A percentile compares a stretch with the other conserved stretches of the same genome.
Evolutionary conservation across 2,888 invertebrate genomes (phyloP).

Genomic region (Lycophotia porphyrea): DNA sequence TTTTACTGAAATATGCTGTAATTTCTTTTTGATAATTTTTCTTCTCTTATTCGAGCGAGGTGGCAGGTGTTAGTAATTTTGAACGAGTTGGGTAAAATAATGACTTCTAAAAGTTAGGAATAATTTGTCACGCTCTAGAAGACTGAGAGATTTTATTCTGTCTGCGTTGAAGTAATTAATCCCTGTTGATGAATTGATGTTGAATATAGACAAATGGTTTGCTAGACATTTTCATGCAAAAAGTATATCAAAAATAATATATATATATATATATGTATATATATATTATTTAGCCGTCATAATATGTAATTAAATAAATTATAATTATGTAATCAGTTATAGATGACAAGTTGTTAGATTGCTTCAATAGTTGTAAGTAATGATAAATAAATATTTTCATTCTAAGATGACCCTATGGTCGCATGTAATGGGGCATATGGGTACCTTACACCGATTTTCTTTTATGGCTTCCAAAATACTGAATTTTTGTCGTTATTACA

Average conservation of each 20-base stretch:
- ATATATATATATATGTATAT: no score
- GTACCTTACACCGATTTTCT: background rate
- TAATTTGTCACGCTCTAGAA: conserved; percentile 33
- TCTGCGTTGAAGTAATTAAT: conserved; percentile 14
- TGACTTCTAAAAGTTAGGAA: conserved; percentile 31
- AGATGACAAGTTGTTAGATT: no score
- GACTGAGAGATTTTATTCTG: conserved; percentile 7
- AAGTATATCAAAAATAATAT: background rate
- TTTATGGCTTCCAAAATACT: background rate
- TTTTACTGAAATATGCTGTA: conserved; percentile 37
- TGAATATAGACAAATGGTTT: background rate
- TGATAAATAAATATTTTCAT: no score
- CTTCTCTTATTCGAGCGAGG: conserved; percentile 17
- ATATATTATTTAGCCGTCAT: background rate
- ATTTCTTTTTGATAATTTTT: conserved; percentile 50
- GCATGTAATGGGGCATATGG: background rate
- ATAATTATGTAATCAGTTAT: no score
- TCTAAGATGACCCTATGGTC: no score
- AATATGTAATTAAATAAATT: no score
- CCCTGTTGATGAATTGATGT: conserved; percentile 4
- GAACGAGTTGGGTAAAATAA: conserved; percentile 37
- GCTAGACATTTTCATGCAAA: background rate
- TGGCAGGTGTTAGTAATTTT: conserved; percentile 41
- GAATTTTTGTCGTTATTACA: background rate
- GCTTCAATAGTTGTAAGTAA: no score